phyloP scores from a whole-genome alignment of 2,113 vertebrate species.

The Pleuronectes platessa region DNA sequence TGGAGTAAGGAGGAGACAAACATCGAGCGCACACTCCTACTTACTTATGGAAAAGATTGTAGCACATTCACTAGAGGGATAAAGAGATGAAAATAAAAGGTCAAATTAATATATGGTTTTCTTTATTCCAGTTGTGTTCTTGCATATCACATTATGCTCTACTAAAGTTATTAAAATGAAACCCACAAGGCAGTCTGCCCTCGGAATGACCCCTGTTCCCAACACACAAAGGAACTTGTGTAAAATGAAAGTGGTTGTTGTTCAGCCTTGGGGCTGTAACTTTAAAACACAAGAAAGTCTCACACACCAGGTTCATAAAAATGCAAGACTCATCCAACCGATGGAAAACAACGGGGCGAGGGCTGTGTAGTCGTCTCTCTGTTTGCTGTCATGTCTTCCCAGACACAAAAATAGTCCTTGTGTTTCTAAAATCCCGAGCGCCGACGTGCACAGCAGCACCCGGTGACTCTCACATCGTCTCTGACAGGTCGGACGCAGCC shows the following conservation, averaged over 20 bases:
- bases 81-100: conserved; percentile 1
- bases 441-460: background rate
- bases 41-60: background rate
- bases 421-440: background rate
- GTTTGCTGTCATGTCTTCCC: conserved; percentile 3
- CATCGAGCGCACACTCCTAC: background rate
- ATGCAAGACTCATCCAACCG: conserved; percentile 17
- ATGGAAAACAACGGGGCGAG: conserved; percentile 26
- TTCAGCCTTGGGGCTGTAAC: conserved; percentile 25
- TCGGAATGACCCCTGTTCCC: conserved; percentile 8
- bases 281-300: conserved; percentile 19
- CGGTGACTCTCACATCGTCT: background rate
- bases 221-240: background rate
- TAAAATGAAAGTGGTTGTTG: conserved; percentile 23
- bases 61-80: background rate
- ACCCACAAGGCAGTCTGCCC: background rate
- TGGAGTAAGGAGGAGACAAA: background rate
- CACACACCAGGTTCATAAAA: conserved; percentile 26
- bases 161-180: conserved; percentile 42
- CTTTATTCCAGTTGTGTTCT: background rate
- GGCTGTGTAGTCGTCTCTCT: conserved; percentile 1
- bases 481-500: background rate
- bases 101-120: background rate
- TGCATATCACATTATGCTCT: conserved; percentile 21
- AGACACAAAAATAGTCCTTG: background rate